Evolutionary conservation across 2,888 invertebrate species (phyloP), one percentile per base, ranked within the genome.

Genomic region (Platycheirus rosarum): DNA sequence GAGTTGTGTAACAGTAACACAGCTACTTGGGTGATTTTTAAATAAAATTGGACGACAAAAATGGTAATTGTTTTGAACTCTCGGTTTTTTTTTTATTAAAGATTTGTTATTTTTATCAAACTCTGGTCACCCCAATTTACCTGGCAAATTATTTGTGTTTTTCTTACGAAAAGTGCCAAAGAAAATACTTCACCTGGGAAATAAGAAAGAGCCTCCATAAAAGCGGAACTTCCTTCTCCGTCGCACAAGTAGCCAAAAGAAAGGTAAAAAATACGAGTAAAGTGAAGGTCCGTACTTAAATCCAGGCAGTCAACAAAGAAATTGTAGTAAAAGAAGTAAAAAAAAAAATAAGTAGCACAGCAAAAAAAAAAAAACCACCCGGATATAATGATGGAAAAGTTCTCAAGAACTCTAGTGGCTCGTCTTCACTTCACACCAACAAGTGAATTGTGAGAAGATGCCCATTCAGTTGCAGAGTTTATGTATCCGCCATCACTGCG

Each of bases 161-260:
- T 68, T 46, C 68, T 68, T 73, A 55, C 29, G 13, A 55, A 42
- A 53, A 60, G 44, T 70, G 65, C 75, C 80, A 69, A 70, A 46
- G 65, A 76, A 76, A 80, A 76, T 60, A 76, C 65, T 80, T 70
- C 37, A 69, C 74, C 79, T 69, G 55, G 29, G 76, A 55, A 53
- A 53, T 26, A 44, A 49, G 44, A 65, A 32, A 71, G 53, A 62
- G 51, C 8, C 40, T 32, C 42, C 29, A 18, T 44, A 44, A 60
- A 60, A 60, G 29, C 60, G 44, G 44, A 60, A 60, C 60, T 60
- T 44, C 60, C 44, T 29, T 13, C 60, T 60, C 44, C 40, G 40
- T 40, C 29, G 3, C 26, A 60, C 42, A 60, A 60, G 44, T 29
- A 44, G 60, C 18, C 13, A 40, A 16, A 42, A n/a, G n/a, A 60